Base-by-base conservation (phyloP, 2,888 invertebrate genomes). In the Pheosia tremula region DNA sequence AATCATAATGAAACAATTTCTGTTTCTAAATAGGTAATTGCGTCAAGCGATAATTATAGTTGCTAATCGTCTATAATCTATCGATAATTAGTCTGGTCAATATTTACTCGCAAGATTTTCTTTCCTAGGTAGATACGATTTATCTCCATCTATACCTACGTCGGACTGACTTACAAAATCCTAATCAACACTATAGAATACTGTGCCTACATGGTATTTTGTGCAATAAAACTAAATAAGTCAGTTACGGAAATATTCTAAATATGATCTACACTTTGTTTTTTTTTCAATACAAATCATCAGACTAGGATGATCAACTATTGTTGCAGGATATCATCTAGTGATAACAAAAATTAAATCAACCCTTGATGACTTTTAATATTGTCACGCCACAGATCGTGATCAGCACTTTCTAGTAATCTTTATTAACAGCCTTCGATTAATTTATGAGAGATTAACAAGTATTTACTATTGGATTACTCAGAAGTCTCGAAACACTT, bases 401-500 rank as follows among this genome's bases (percentile, higher is more conserved):
- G 65, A 65, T 63, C 61, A 45, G 58, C 55, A 63, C 58, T 60
- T 63, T 63, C 58, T 64, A 49, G 37, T 52, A 59, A 57, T 39
- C 56, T 66, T 55, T 54, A 24, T 58, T 56, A 9, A 50, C 60
- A 63, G 69, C 78, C 74, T 71, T 66, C 60, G 60, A 59, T 64
- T 69, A 69, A 61, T 71, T 69, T 68, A 77, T 75, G 47, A 67
- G 71, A 53, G 56, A 73, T 76, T 76, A 74, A 63, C 69, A 69
- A 62, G 64, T 41, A 62, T 64, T 47, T 6, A 47, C 11, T 47
- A 24, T 24, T 24, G 24, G 24, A 24, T 24, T 24, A 24, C 24
- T 24, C 24, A 24, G 24, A 24, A 24, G 24, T 24, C 24, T 24
- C 47, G n/a, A n/a, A n/a, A 47, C 11, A 47, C 47, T 47, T 5